Conservation (phyloP, 2,797 vertebrate genomes). For the Brachymystax lenok region DNA sequence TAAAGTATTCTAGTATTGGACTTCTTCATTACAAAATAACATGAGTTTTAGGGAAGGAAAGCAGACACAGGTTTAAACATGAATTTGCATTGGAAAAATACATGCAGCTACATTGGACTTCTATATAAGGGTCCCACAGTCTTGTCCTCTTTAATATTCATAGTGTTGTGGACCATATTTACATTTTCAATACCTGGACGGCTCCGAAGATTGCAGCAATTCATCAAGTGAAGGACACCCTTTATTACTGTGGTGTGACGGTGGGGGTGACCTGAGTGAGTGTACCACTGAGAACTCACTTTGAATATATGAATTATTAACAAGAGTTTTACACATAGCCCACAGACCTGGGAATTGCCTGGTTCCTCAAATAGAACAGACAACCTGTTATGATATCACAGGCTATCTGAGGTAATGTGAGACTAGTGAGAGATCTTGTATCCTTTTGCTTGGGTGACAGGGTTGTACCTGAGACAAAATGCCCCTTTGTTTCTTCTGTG, state of each 20-base stretch:
- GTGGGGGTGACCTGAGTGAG: constrained; percentile 50
- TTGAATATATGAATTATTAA: constrained; percentile 69
- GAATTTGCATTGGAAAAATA: constrained; percentile 16
- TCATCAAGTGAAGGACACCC: constrained; percentile 61
- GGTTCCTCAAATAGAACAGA: constrained; percentile 28
- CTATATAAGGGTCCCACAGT: constrained; percentile 24
- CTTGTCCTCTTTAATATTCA: constrained; percentile 56
- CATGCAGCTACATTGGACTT: constrained; percentile 10
- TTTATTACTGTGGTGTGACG: constrained; percentile 57
- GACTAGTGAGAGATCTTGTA: not conserved
- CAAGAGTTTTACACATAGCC: constrained; percentile 38
- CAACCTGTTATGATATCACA: constrained; percentile 21
- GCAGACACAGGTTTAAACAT: not conserved
- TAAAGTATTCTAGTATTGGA: not conserved
- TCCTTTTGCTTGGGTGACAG: constrained; percentile 2
- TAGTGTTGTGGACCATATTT: constrained; percentile 48
- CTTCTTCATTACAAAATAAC: not conserved
- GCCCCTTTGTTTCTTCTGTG: constrained; percentile 33
- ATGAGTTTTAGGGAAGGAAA: not conserved
- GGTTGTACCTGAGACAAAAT: constrained; percentile 25
- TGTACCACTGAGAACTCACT: constrained; percentile 53
- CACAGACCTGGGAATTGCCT: constrained; percentile 29
- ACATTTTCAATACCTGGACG: constrained; percentile 41
- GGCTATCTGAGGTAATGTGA: constrained; percentile 34
- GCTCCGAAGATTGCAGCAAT: constrained; percentile 60